Percentiles rank a stretch among this genome's conserved stretches.
phyloP scores from a whole-genome alignment of 2,113 vertebrate genomes.

The Orthonyx spaldingii region DNA sequence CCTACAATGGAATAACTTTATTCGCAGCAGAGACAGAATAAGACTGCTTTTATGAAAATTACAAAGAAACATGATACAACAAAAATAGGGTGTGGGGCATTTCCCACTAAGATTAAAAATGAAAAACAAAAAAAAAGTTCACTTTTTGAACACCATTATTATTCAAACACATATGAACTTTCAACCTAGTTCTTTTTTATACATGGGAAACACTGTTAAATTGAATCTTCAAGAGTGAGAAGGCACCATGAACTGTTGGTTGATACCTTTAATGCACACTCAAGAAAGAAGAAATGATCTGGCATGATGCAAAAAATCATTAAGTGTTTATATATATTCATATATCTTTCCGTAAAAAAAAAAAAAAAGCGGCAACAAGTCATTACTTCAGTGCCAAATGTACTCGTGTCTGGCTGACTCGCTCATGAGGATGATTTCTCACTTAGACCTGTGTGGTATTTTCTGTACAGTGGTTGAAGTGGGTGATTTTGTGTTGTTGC shows the following conservation, averaged over 20 bases:
- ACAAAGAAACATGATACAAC: slow-evolving; percentile 39
- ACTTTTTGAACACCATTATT: slow-evolving; percentile 55
- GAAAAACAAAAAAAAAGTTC: slow-evolving; percentile 26
- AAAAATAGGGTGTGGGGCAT: neutral
- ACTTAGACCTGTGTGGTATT: neutral
- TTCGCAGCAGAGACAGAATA: slow-evolving; percentile 48
- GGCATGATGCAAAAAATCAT: slow-evolving; percentile 59
- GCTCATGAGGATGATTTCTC: neutral
- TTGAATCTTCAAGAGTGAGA: slow-evolving; percentile 44
- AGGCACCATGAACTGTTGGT: slow-evolving; percentile 28
- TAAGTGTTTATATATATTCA: slow-evolving; percentile 64
- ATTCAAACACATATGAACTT: slow-evolving; percentile 55
- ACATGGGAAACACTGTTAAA: slow-evolving; percentile 55
- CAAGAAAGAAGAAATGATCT: slow-evolving; percentile 61
- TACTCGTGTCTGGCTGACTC: slow-evolving; percentile 24
- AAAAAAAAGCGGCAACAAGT: slow-evolving; percentile 45
- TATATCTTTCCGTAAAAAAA: slow-evolving; percentile 40
- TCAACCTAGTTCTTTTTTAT: slow-evolving; percentile 31
- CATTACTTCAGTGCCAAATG: slow-evolving; percentile 63
- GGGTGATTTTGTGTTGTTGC: neutral
- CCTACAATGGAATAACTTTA: slow-evolving; percentile 67
- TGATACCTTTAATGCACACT: slow-evolving; percentile 61
- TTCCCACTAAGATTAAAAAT: slow-evolving; percentile 48
- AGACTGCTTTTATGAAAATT: slow-evolving; percentile 57
- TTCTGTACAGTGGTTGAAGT: slow-evolving; percentile 30